Evolutionary conservation across 2,113 vertebrate genomes (phyloP).

Genomic region (Leptobrachium leishanense): DNA sequence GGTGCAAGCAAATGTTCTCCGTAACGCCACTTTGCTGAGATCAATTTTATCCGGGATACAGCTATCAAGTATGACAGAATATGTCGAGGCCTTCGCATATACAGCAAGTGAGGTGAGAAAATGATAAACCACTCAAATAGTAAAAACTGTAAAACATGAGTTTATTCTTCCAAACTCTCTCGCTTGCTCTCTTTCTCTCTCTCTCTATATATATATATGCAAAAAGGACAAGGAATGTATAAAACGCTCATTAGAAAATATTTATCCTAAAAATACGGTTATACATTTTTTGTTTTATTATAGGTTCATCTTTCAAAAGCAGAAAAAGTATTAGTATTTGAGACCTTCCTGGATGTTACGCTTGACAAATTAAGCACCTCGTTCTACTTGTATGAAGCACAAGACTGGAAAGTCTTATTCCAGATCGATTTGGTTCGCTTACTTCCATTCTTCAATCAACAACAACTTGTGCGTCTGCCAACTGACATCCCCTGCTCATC

Average conservation of each 20-base stretch:
- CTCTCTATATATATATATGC: no score
- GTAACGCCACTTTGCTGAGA: not conserved
- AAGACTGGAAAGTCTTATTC: slow-evolving; percentile 10
- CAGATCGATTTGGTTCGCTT: not conserved
- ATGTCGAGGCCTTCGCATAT: not conserved
- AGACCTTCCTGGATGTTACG: not conserved
- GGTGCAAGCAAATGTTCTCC: not conserved
- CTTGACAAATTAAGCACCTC: not conserved
- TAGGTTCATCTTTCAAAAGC: no score
- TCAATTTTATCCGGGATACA: not conserved
- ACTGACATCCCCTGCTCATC: slow-evolving; percentile 8
- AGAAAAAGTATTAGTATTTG: not conserved
- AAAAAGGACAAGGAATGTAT: not conserved
- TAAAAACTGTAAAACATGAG: no score
- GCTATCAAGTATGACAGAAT: not conserved
- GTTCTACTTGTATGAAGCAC: not conserved
- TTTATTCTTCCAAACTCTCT: no score
- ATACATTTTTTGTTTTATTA: no score
- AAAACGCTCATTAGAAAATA: no score
- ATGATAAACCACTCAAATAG: no score
- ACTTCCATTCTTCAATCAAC: not conserved
- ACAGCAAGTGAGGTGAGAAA: not conserved
- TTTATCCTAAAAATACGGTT: no score
- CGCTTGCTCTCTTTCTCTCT: no score
- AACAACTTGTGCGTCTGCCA: not conserved